These are phyloP conservation scores for Drosophila suboccidentalis DNA, from an alignment of 2,888 invertebrate genomes.

Conservation along the genomic window DNA sequence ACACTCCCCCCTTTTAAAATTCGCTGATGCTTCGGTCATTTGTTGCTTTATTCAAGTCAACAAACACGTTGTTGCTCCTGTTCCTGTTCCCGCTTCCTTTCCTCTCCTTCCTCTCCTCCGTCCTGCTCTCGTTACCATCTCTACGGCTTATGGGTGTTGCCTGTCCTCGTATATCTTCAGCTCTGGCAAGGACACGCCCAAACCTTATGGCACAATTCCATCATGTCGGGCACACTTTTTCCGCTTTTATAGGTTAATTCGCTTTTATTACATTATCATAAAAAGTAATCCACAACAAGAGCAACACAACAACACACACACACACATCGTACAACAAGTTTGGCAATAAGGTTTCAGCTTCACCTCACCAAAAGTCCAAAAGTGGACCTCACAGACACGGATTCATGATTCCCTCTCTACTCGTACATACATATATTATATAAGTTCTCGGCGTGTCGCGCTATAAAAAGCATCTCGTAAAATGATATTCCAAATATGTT, in stretches of 20 bases:
- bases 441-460: constrained; percentile 36
- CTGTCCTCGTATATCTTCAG: constrained; percentile 46
- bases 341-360: constrained; percentile 43
- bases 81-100: not conserved
- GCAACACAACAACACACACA: constrained; percentile 13
- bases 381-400: constrained; percentile 20
- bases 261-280: constrained; percentile 84
- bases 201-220: constrained; percentile 80
- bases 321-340: constrained; percentile 39
- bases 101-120: no score
- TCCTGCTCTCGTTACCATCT: not conserved
- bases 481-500: constrained; percentile 50
- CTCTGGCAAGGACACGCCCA: constrained; percentile 73
- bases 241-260: constrained; percentile 84
- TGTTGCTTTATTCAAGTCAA: constrained; percentile 29
- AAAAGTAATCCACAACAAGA: constrained; percentile 60
- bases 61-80: constrained; percentile 15
- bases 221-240: constrained; percentile 78
- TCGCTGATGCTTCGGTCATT: constrained; percentile 24
- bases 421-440: constrained; percentile 2
- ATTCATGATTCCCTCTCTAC: not conserved
- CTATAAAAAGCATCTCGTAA: constrained; percentile 71
- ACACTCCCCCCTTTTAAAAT: constrained; percentile 2
- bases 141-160: constrained; percentile 37
- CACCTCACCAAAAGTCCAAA: constrained; percentile 36